Evolutionary conservation across 2,113 vertebrate genomes (phyloP).

Genomic region (Acrocephalus arundinaceus): DNA sequence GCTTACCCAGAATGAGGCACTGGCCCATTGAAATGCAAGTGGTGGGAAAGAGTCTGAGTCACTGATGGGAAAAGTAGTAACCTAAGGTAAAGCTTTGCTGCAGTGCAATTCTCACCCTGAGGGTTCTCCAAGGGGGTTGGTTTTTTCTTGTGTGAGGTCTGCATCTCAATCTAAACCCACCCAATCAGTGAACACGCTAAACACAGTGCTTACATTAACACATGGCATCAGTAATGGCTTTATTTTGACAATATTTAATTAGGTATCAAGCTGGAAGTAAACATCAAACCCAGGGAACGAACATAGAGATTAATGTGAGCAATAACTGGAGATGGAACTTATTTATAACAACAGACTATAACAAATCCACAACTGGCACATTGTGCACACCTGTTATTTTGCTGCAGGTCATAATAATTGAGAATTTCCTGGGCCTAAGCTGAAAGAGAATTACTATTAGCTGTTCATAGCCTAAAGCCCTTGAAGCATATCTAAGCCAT

Average conservation of each 20-base stretch:
- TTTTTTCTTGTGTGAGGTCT: neutral
- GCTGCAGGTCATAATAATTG: neutral
- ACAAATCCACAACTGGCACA: neutral
- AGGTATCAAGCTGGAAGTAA: neutral
- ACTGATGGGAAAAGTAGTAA: neutral
- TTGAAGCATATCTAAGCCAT: neutral
- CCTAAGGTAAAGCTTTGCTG: neutral
- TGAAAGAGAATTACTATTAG: neutral
- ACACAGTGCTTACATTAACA: neutral
- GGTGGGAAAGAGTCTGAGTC: neutral
- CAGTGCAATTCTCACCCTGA: neutral
- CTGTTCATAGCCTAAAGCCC: neutral
- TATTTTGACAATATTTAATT: conserved; percentile 44
- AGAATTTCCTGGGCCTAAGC: neutral
- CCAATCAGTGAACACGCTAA: neutral
- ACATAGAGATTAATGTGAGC: neutral
- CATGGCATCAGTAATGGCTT: neutral
- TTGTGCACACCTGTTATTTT: neutral
- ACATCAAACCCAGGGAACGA: neutral
- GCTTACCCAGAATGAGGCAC: neutral
- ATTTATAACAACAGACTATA: neutral
- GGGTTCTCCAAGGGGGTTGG: neutral
- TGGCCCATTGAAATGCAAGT: neutral
- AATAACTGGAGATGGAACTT: neutral
- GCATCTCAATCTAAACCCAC: neutral